These are phyloP conservation scores for Labeo calbasu DNA, from an alignment of 2,797 vertebrate genomes.

Conservation along the genomic window DNA sequence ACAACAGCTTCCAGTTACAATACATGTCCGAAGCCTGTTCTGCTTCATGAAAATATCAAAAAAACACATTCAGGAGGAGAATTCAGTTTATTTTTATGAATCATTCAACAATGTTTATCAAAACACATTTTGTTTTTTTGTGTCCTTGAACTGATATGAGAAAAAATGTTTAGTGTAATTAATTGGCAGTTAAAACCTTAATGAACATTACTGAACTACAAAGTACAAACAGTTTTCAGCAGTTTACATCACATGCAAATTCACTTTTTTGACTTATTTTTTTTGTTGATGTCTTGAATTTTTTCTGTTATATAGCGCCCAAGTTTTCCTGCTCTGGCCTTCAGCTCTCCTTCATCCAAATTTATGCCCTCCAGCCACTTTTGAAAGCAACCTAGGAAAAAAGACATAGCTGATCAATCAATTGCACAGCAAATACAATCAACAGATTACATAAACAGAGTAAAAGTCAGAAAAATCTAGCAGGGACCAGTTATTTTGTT, in stretches of 20 bases:
- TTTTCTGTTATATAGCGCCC: neutral
- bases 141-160: neutral
- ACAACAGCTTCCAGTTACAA: neutral
- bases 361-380: constrained; percentile 15
- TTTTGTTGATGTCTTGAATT: neutral
- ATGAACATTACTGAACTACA: neutral
- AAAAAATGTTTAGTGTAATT: neutral
- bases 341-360: neutral
- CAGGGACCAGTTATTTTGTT: no score
- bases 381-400: constrained; percentile 7
- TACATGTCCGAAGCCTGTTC: neutral
- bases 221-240: no score
- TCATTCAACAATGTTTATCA: neutral
- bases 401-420: neutral
- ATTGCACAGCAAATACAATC: neutral
- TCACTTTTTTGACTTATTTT: neutral
- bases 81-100: neutral
- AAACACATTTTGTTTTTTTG: neutral
- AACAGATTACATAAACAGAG: neutral
- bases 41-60: neutral
- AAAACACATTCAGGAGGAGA: neutral
- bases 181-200: neutral
- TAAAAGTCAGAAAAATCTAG: no score
- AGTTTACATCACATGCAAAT: neutral
- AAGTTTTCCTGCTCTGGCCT: neutral